Percentiles rank a stretch among this genome's conserved stretches.
phyloP scores from a whole-genome alignment of 2,888 invertebrate genomes.

The Stratiomys singularior region DNA sequence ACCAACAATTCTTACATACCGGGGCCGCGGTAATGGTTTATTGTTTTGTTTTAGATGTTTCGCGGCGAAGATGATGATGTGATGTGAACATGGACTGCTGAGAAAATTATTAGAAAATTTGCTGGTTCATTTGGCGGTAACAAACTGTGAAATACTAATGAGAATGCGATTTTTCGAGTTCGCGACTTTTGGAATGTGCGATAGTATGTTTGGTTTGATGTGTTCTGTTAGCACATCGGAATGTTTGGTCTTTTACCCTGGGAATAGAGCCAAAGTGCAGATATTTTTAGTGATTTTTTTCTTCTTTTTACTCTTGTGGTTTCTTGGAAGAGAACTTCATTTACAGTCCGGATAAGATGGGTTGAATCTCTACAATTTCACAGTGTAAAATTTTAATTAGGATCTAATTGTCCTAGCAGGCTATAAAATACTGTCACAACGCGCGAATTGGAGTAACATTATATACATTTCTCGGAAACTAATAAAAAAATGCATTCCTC shows the following conservation, averaged over 20 bases:
- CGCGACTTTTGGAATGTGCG: neutral
- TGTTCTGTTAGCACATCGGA: neutral
- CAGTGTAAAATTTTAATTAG: too few relatives aligned
- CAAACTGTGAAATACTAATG: conserved; percentile 34
- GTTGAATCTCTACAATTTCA: too few relatives aligned
- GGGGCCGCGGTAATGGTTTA: conserved; percentile 8
- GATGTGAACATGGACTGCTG: conserved; percentile 3
- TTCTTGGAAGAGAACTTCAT: too few relatives aligned
- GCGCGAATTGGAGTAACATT: too few relatives aligned
- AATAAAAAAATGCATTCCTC: too few relatives aligned
- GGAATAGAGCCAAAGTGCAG: neutral
- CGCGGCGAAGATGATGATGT: neutral
- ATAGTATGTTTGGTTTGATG: neutral
- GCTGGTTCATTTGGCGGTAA: conserved; percentile 28
- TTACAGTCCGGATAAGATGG: too few relatives aligned
- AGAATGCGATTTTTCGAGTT: neutral
- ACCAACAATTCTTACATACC: neutral
- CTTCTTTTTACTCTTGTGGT: too few relatives aligned
- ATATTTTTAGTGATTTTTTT: neutral
- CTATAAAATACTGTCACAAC: too few relatives aligned
- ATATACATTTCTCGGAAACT: too few relatives aligned
- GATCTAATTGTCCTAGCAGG: too few relatives aligned
- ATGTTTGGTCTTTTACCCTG: neutral
- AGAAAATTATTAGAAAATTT: conserved; percentile 36
- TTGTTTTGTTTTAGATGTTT: conserved; percentile 11